Conservation (phyloP, 2,797 vertebrate genomes). For the Lepus oiostolus region DNA sequence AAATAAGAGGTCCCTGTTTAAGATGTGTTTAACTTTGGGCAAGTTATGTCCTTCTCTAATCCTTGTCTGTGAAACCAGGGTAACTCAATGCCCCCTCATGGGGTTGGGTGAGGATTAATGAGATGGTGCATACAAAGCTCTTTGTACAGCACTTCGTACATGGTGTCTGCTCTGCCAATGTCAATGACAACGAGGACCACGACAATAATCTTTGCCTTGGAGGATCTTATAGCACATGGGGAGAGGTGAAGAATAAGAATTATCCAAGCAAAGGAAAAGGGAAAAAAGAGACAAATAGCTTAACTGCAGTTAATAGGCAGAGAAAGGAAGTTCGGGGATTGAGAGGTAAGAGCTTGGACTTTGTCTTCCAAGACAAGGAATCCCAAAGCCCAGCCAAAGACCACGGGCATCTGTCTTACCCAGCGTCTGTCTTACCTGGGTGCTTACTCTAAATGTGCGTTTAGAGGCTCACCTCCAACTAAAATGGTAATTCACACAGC, state of each 20-base stretch:
- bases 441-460: not conserved
- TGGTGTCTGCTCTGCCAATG: not conserved
- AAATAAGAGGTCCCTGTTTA: too few species aligned
- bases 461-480: not conserved
- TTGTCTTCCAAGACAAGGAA: not conserved
- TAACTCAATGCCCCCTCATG: not conserved
- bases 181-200: not conserved
- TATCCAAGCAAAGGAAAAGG: slow-evolving; percentile 10
- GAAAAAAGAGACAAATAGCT: slow-evolving; percentile 8
- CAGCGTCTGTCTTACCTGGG: not conserved
- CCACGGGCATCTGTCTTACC: not conserved
- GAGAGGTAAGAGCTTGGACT: not conserved
- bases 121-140: not conserved
- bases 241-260: slow-evolving; percentile 9
- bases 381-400: not conserved
- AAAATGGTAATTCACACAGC: not conserved
- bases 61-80: not conserved
- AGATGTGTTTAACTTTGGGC: not conserved
- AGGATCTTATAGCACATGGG: not conserved
- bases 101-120: not conserved
- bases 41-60: not conserved
- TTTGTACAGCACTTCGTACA: not conserved
- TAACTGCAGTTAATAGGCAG: not conserved
- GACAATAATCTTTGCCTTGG: not conserved
- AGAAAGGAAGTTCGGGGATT: not conserved